Base-by-base conservation (phyloP, 2,113 vertebrate species). In the Oreochromis tanganicae region DNA sequence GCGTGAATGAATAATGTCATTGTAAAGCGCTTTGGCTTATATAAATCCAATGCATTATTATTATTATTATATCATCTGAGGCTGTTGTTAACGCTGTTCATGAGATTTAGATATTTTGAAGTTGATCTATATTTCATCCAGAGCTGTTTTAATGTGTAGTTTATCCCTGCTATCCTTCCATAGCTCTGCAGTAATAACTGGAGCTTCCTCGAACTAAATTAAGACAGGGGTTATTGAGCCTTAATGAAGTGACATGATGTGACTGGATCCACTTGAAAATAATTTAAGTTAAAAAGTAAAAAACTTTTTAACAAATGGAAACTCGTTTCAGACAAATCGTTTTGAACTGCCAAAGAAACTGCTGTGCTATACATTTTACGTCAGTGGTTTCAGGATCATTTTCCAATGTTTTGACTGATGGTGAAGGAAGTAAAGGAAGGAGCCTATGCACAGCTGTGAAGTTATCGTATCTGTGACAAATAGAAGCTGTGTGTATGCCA, bases 41-140 rank as follows among this genome's bases (percentile, higher is more conserved):
- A n/a, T n/a, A n/a, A n/a, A n/a, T n/a, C n/a, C n/a, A n/a, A n/a
- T n/a, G n/a, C n/a, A n/a, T n/a, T n/a, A n/a, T n/a, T n/a, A n/a
- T n/a, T n/a, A n/a, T n/a, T n/a, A n/a, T n/a, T n/a, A n/a, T 7
- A 90, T 93, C 88, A 89, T 82, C 48, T 19, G 27, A 46, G 81
- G 27, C 52, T 41, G 80, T 9, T 85, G 87, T 68, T 85, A 73
- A 48, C 21, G 85, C 50, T 52, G 63, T 85, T 66, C 61, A 46
- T 29, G 14, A 38, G 83, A 89, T 91, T 85, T 80, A n/a, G 81
- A 81, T 78, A 46, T 4, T 80, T 52, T 86, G 56, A 80, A 16
- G 27, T 54, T 3, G 46, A 79, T 61, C 90, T 71, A 63, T 91
- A 90, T 90, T 90, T 93, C 85, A 89, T 56, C 52, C 12, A 73